Base-by-base conservation (phyloP, 1,140 invertebrate genomes). In the Neomicropteryx cornuta region DNA sequence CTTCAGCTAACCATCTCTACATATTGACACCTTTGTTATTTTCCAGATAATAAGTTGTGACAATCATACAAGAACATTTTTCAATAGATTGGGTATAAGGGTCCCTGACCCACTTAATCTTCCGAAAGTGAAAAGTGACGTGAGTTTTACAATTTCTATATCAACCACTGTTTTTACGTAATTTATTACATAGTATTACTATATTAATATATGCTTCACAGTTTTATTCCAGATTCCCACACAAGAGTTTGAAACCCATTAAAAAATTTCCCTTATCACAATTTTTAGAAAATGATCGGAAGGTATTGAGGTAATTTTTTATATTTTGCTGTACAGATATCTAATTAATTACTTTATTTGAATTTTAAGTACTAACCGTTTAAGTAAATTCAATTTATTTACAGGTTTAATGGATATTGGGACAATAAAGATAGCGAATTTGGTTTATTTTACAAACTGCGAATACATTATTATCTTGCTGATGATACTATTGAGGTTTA, bases 401-500 rank as follows among this genome's bases (percentile, higher is more conserved):
- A 82, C 11, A 68, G 83, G 43, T 91, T 92, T 52, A 81, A 73
- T 44, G 84, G 76, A 18, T 83, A 83, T 43, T 91, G 88, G 87
- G 85, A 91, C 51, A 85, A 91, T 51, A 66, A 74, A 4, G 64
- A 73, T 2, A 76, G 64, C 24, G 68, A 76, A 45, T 72, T 75
- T 54, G 76, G 86, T 24, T 61, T 75, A 34, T 48, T 84, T 3
- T 72, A 83, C 38, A 62, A 83, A 48, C 57, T 84, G 2, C 72
- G 80, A 45, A 54, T 87, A 3, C 66, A 72, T 53, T 92, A 84
- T 58, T 90, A 81, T 58, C 60, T 91, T 2, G 73, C 79, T 0
- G 85, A 92, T 54, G 79, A 87, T 50, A 89, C 84, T 0, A 75
- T 91, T 13, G 85, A 91, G 52, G 75, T 92, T 2, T 73, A 81